phyloP scores from a whole-genome alignment of 2,888 invertebrate genomes.

The Chelonus formosanus region DNA sequence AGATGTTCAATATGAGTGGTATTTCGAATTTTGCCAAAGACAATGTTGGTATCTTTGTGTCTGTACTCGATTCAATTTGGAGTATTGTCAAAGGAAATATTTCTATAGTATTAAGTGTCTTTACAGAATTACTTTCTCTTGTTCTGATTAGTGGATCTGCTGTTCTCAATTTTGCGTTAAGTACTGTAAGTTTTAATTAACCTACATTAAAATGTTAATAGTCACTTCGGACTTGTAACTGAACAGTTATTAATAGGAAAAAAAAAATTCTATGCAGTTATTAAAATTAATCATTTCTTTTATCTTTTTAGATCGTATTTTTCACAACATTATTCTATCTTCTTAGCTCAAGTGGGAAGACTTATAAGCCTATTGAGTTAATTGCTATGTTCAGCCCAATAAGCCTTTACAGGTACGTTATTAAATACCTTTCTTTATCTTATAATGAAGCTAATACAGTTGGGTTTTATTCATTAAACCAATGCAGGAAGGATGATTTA shows the following conservation, averaged over 20 bases:
- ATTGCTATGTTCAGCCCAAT: constrained; percentile 83
- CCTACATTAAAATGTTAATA: neutral
- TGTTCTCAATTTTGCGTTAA: constrained; percentile 85
- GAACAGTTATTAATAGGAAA: too few species aligned
- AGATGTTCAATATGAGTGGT: constrained; percentile 77
- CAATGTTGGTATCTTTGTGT: constrained; percentile 88
- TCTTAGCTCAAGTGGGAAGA: constrained; percentile 82
- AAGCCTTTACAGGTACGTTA: constrained; percentile 70
- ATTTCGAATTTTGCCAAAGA: constrained; percentile 85
- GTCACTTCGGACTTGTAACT: too few species aligned
- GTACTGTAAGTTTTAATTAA: constrained; percentile 73
- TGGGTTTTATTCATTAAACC: constrained; percentile 12
- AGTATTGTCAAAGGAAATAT: constrained; percentile 91
- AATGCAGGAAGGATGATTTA: constrained; percentile 44
- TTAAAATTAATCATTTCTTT: constrained; percentile 7
- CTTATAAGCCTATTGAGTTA: constrained; percentile 93
- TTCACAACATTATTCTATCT: constrained; percentile 96
- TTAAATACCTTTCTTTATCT: constrained; percentile 14
- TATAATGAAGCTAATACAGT: neutral
- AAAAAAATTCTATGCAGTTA: too few species aligned
- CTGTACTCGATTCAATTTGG: constrained; percentile 88
- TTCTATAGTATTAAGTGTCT: constrained; percentile 81
- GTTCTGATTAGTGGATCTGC: constrained; percentile 90
- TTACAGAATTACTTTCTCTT: constrained; percentile 87
- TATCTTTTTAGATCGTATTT: constrained; percentile 83